A percentile compares a stretch with the other conserved stretches of the same genome.
phyloP scores from a whole-genome alignment of 2,888 invertebrate species.

The Alsophila aescularia region DNA sequence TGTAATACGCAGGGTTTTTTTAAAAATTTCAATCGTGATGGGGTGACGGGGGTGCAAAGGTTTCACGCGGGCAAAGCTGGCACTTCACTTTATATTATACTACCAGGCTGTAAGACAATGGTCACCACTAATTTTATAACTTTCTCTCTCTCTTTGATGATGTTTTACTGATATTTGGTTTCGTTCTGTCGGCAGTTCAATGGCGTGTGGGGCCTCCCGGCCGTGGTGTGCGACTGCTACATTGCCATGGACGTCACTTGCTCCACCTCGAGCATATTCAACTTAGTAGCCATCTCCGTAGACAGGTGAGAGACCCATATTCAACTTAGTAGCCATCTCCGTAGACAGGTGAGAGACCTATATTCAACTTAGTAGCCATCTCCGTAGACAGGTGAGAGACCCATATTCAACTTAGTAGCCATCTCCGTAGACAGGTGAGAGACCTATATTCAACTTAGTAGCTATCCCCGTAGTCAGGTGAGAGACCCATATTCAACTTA shows the following conservation, averaged over 20 bases:
- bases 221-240: slow-evolving; percentile 97
- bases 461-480: too few relatives aligned
- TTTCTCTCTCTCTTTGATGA: too few relatives aligned
- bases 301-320: slow-evolving; percentile 92
- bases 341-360: slow-evolving; percentile 94
- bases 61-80: too few relatives aligned
- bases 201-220: slow-evolving; percentile 94
- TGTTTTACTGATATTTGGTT: background rate
- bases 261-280: slow-evolving; percentile 98
- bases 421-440: slow-evolving; percentile 98
- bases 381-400: slow-evolving; percentile 95
- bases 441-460: background rate
- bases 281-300: slow-evolving; percentile 98
- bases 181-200: slow-evolving; percentile 87
- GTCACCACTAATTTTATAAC: too few relatives aligned
- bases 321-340: slow-evolving; percentile 92
- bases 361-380: slow-evolving; percentile 90
- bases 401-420: slow-evolving; percentile 87
- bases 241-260: slow-evolving; percentile 99
- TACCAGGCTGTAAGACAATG: too few relatives aligned
- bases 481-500: too few relatives aligned
- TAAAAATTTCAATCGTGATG: too few relatives aligned
- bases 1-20: too few relatives aligned
- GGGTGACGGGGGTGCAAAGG: too few relatives aligned
- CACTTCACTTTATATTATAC: too few relatives aligned